Evolutionary conservation across 2,797 vertebrate species (phyloP), one percentile per base, ranked within the genome.

Genomic region (Platalea minor): DNA sequence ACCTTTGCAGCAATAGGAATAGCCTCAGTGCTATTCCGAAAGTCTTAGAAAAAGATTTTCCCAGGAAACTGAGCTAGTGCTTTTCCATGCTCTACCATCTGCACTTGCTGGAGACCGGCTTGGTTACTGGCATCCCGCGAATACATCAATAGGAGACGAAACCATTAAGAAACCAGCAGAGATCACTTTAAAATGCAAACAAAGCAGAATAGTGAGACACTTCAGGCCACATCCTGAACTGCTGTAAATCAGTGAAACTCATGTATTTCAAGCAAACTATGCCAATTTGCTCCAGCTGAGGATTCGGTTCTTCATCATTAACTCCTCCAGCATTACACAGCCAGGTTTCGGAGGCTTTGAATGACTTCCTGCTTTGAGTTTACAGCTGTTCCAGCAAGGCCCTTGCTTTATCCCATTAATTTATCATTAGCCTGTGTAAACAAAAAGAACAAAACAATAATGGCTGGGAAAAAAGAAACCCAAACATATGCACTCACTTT

Each of bases 331-430:
- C 85, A 78, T 43, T 33, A 81, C 84, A 54, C 84, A 96, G 80
- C 43, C 92, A 95, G 75, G 50, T 96, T 73, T 91, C 18, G 9
- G 54, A 92, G 74, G 76, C 88, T 95, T 61, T 88, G 61, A 91
- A 86, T 88, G 82, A 69, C 76, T 92, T 97, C 87, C 94, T 91
- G 79, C 89, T 73, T 92, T 67, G 82, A 91, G 73, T 84, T 93
- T 96, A 93, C 95, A 97, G 96, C 92, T 97, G 93, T 77, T 96
- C 82, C 89, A 90, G 85, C 69, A 73, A 96, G 87, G 89, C 51
- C 54, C 94, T 96, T 70, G 77, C 57, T 93, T 96, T 79, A 85
- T 73, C 82, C 91, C 68, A 93, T 95, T 88, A 89, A 95, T 92
- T 93, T 89, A 92, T 91, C 91, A 92, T 91, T 94, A 96, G 92